Evolutionary conservation across 2,113 vertebrate species (phyloP).

Genomic region (Abramis brama): DNA sequence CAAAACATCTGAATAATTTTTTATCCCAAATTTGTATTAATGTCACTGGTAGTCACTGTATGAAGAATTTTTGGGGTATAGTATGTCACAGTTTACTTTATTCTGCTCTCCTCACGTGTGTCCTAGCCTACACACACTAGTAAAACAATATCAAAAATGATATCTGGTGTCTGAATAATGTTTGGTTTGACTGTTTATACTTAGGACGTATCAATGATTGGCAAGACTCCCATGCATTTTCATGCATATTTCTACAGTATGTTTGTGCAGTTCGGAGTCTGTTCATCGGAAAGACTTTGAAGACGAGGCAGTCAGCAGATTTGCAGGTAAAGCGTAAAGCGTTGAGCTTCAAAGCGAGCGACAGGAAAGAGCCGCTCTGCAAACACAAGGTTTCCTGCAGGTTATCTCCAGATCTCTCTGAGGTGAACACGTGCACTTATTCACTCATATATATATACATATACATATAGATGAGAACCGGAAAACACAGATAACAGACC

Average conservation of each 20-base stretch:
- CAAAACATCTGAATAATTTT: too few relatives aligned
- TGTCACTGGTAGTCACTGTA: too few relatives aligned
- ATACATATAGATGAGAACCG: neutral
- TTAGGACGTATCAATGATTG: too few relatives aligned
- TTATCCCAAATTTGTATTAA: too few relatives aligned
- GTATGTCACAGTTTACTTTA: too few relatives aligned
- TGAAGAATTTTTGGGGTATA: too few relatives aligned
- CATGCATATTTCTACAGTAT: neutral
- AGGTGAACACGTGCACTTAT: neutral
- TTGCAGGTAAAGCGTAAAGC: neutral
- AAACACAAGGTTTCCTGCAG: neutral
- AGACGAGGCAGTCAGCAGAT: neutral
- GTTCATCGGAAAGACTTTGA: neutral
- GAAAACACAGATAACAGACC: neutral
- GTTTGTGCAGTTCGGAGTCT: too few relatives aligned
- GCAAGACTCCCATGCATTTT: neutral
- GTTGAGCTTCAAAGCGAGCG: neutral
- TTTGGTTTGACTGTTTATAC: too few relatives aligned
- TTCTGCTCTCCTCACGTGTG: too few relatives aligned
- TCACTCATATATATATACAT: neutral
- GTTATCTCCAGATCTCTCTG: constrained; percentile 9
- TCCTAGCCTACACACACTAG: too few relatives aligned
- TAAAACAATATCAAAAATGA: fast-evolving
- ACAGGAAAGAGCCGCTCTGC: constrained; percentile 3
- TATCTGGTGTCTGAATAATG: too few relatives aligned